Evolutionary conservation across 2,113 vertebrate genomes (phyloP), one percentile per base, ranked within the genome.

Genomic region (Colistium nudipinnis): DNA sequence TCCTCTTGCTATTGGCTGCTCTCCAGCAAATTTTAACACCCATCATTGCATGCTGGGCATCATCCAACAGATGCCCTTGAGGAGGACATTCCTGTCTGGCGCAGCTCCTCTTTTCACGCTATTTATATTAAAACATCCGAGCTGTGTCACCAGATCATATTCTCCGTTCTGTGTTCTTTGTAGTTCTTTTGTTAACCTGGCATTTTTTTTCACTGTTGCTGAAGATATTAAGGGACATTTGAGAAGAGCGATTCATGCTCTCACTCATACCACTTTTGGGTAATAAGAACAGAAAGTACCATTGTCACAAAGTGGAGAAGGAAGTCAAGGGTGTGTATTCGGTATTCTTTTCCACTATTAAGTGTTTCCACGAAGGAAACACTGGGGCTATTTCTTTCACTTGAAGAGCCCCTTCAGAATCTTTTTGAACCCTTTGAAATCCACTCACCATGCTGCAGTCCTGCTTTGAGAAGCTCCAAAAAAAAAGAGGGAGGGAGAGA

Each of bases 11-110:
- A 72, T 88, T 93, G 94, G 91, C 89, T 13, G 1, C 2, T 60
- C 12, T 87, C 93, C 93, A 93, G 87, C 57, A 80, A 83, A 84
- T 88, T 82, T 90, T 89, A 87, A 81, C 87, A 89, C 78, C 86
- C 85, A 73, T 89, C 87, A 75, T 31, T 83, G 67, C 28, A 64
- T 49, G 63, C 82, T 87, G 81, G 76, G 74, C 69, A 85, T 66
- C 31, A 16, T 84, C 87, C 89, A 89, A 75, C 60, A 85, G 80
- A 87, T 84, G 89, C 84, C 88, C 86, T 91, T 89, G 85, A 87
- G 80, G 62, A 86, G 78, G 89, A 90, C 83, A 88, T 89, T 90
- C 86, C 82, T 85, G 86, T 89, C 90, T 88, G 84, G 84, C 87
- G 84, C 74, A 72, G 70, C 69, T 80, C 56, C 57, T 75, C 64